Evolutionary conservation across 2,888 invertebrate genomes (phyloP), one percentile per base, ranked within the genome.

Genomic region (Smittia aterrima): DNA sequence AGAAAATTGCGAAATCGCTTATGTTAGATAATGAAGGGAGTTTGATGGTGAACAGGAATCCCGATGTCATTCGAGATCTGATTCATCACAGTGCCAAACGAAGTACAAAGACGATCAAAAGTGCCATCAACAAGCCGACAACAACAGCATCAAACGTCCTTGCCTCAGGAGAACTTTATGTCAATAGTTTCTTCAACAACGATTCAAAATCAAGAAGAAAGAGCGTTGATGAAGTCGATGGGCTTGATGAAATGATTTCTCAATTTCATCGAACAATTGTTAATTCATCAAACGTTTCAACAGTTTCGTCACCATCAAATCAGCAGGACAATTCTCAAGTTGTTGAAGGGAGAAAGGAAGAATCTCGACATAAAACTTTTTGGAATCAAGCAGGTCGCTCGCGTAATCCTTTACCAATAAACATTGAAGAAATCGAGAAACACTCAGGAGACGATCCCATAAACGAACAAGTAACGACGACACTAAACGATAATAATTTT

Each of bases 1-100:
- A 76, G 25, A 76, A 76, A 73, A 77, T 76, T 7, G 68, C 77
- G 7, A 54, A 70, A 32, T 77, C 77, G 0, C 66, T 77, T 6
- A n/a, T 74, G 1, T 25, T 25, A 9, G 27, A 47, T 1, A 70
- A 38, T 1, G 24, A 66, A 9, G 64, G 75, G 4, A 24, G 16
- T 32, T n/a, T 54, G 54, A 54, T 70, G 25, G 25, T 20, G 13
- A 41, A 24, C 20, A 11, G 53, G 11, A 70, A 70, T 70, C 70
- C 70, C 27, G 70, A 70, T 27, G 70, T 70, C 20, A 70, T 70
- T n/a, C 47, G 27, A 70, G 70, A 70, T 41, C 41, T 40, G 25
- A 54, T 70, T 18, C 53, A 70, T 27, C 67, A 67, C 16, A 70
- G 70, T 70, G 70, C 70, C 70, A 70, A 54, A 70, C 22, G 54